phyloP scores from a whole-genome alignment of 2,113 vertebrate genomes.

The Phasianus colchicus region DNA sequence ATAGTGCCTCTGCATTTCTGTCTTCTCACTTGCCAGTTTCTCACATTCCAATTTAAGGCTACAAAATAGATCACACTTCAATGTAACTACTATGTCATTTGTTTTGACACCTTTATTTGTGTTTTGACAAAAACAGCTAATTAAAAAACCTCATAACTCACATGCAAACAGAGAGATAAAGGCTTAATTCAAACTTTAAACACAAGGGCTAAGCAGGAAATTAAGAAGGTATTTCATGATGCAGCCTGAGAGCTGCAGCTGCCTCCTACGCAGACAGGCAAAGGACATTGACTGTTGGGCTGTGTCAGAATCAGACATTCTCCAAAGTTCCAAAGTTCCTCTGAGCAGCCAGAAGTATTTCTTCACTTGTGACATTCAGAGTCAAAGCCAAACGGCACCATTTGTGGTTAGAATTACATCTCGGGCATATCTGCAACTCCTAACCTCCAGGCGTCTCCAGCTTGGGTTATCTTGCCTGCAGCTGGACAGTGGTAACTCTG shows the following conservation, averaged over 20 bases:
- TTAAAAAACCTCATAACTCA: conserved; percentile 31
- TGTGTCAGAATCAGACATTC: neutral
- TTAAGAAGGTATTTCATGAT: neutral
- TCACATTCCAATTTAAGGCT: conserved; percentile 98
- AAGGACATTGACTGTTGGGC: neutral
- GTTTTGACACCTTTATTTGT: conserved; percentile 72
- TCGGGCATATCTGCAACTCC: neutral
- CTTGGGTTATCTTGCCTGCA: neutral
- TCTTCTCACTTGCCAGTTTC: conserved; percentile 97
- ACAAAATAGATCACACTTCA: conserved; percentile 77
- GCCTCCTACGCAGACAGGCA: neutral
- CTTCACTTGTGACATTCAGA: fast-evolving
- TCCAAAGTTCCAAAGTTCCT: neutral
- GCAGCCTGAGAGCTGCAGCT: neutral
- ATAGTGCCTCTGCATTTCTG: conserved; percentile 98
- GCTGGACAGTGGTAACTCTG: neutral
- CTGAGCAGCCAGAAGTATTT: neutral
- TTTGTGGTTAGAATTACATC: neutral
- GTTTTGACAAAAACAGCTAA: conserved; percentile 63
- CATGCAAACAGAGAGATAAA: conserved; percentile 17
- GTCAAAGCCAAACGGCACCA: neutral
- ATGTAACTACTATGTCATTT: conserved; percentile 70
- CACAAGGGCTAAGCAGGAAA: neutral
- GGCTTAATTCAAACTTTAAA: conserved; percentile 5
- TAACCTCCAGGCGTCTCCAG: neutral